These are phyloP conservation scores for Hestina assimilis DNA, from an alignment of 1,140 invertebrate species.

Conservation along the genomic window DNA sequence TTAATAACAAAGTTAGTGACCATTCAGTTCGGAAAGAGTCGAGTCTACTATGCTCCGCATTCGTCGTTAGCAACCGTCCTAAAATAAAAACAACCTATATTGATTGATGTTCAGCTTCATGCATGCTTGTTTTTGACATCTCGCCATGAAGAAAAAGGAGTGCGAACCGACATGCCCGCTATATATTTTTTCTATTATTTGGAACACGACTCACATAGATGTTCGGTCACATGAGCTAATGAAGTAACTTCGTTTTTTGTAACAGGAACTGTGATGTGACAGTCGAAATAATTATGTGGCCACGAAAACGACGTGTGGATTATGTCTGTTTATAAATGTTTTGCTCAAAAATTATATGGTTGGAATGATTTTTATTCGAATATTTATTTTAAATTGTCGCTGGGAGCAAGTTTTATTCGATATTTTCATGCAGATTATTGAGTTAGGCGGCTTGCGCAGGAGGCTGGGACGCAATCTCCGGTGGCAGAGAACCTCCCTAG, in stretches of 20 bases:
- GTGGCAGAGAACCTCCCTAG: constrained; percentile 35
- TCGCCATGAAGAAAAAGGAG: constrained; percentile 61
- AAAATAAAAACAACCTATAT: constrained; percentile 60
- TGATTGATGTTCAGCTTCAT: constrained; percentile 70
- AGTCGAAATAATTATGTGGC: constrained; percentile 31
- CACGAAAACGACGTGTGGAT: constrained; percentile 1
- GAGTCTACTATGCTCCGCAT: constrained; percentile 7
- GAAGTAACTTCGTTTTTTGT: constrained; percentile 47
- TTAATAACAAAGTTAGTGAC: too few species aligned
- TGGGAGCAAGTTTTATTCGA: constrained; percentile 58
- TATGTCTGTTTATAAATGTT: neutral
- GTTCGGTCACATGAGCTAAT: constrained; percentile 58
- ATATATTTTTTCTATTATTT: constrained; percentile 49
- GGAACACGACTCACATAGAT: constrained; percentile 48
- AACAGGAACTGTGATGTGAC: constrained; percentile 46
- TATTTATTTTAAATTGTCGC: constrained; percentile 50
- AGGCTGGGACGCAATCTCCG: constrained; percentile 71
- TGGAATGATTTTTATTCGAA: constrained; percentile 28
- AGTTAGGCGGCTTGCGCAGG: constrained; percentile 66
- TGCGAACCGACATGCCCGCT: constrained; percentile 45
- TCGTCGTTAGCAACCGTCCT: constrained; percentile 38
- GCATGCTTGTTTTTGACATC: constrained; percentile 66
- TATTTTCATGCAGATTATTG: constrained; percentile 69
- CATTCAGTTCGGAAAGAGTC: neutral
- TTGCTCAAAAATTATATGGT: neutral